phyloP scores from a whole-genome alignment of 2,797 vertebrate species.

The Macropus fuliginosus region DNA sequence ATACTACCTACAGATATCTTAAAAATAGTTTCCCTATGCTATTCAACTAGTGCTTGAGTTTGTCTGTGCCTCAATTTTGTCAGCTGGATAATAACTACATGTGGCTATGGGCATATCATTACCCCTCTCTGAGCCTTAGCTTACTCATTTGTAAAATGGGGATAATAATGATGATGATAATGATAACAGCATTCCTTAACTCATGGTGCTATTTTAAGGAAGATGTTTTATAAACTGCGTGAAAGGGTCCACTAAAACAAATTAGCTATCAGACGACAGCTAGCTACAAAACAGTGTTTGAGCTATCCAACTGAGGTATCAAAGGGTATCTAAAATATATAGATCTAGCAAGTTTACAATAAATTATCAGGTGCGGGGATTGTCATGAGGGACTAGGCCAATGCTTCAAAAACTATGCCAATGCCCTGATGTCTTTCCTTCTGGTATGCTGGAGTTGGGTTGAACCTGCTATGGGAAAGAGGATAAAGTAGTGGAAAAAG shows the following conservation, averaged over 20 bases:
- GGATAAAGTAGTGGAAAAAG: neutral
- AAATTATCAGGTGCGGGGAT: neutral
- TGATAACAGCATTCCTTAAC: neutral
- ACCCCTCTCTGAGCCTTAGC: neutral
- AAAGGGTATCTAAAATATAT: neutral
- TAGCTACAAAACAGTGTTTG: neutral
- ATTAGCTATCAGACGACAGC: neutral
- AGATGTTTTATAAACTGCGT: neutral
- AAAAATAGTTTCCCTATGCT: neutral
- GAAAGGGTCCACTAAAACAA: neutral
- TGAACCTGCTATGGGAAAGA: neutral
- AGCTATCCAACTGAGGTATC: neutral
- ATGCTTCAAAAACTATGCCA: neutral
- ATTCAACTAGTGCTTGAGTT: neutral
- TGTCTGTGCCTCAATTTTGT: neutral
- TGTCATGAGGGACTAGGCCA: fast-evolving
- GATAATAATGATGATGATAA: neutral
- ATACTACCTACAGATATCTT: neutral
- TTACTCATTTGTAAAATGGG: neutral
- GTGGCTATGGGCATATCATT: neutral
- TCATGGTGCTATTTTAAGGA: neutral
- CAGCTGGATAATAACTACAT: neutral
- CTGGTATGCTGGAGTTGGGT: neutral
- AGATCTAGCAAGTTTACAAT: neutral
- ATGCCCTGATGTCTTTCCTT: neutral